Conservation (phyloP, 2,797 vertebrate species). For the Simalia tracyae region DNA sequence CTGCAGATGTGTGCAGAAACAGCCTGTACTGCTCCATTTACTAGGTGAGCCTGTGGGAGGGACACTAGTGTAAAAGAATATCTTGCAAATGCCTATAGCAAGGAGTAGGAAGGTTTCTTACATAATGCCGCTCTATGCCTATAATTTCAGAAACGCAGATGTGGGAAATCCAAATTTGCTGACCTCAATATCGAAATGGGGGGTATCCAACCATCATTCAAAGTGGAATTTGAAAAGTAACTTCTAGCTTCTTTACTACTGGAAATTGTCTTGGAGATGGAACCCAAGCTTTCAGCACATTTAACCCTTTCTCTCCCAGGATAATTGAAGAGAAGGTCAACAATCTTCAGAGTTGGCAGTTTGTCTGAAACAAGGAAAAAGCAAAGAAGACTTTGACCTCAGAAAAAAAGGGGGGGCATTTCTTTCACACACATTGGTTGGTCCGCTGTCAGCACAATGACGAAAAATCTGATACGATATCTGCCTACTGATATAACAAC, state of each 20-base stretch:
- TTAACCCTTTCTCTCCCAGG: background rate
- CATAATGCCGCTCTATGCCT: background rate
- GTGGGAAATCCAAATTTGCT: background rate
- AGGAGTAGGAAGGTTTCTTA: background rate
- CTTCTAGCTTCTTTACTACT: background rate
- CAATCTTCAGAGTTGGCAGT: slow-evolving; percentile 47
- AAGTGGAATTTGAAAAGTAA: background rate
- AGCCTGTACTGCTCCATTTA: background rate
- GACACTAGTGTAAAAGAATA: background rate
- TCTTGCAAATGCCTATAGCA: accelerated
- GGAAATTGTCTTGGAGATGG: background rate
- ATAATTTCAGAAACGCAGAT: background rate
- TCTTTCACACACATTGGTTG: background rate
- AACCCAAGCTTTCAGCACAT: background rate
- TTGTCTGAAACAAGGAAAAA: slow-evolving; percentile 54
- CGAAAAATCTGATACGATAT: background rate
- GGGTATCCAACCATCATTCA: background rate
- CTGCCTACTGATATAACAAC: background rate
- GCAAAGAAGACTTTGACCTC: background rate
- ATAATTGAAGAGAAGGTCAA: slow-evolving; percentile 36
- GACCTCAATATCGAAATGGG: background rate
- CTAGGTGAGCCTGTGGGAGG: no score
- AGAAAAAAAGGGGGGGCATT: background rate
- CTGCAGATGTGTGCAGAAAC: background rate
- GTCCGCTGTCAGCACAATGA: background rate